Conservation (phyloP, 35 echinoderm and acorn worm genomes). For the Stichopus chloronotus region DNA sequence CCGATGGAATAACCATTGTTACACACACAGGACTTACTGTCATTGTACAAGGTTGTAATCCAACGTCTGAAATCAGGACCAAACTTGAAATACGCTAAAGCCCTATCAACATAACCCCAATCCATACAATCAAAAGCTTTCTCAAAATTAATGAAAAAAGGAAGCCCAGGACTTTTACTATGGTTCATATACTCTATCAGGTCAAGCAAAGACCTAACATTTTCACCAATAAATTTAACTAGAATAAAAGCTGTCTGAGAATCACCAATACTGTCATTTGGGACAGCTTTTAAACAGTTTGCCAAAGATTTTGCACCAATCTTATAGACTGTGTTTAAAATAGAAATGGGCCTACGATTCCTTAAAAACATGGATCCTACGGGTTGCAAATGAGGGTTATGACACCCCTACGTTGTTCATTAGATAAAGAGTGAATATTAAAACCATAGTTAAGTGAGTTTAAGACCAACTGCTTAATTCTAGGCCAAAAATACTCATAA, state of each 20-base stretch:
- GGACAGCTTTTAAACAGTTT: conserved; percentile 41
- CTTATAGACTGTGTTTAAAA: conserved; percentile 57
- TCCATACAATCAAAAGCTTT: conserved; percentile 58
- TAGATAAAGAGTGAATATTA: conserved; percentile 23
- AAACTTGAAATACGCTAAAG: conserved; percentile 53
- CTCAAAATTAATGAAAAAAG: conserved; percentile 62
- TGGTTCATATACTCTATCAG: conserved; percentile 20
- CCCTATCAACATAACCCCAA: conserved; percentile 50
- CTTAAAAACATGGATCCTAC: conserved; percentile 32
- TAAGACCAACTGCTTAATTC: background rate
- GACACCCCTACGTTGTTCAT: conserved; percentile 47
- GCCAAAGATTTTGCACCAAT: conserved; percentile 65
- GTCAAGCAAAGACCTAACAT: conserved; percentile 58
- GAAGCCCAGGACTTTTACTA: conserved; percentile 40
- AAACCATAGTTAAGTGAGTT: conserved; percentile 51
- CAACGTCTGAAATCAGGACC: conserved; percentile 15
- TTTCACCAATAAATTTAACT: conserved; percentile 70
- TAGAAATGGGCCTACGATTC: background rate
- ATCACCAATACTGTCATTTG: conserved; percentile 39
- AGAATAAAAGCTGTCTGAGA: conserved; percentile 68
- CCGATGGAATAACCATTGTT: conserved; percentile 64
- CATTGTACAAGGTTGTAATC: conserved; percentile 47
- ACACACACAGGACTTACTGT: conserved; percentile 61
- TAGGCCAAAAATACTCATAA: background rate
- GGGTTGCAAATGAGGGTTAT: conserved; percentile 52